Evolutionary conservation across 2,888 invertebrate species (phyloP).

Genomic region (Antheraea assamensis): DNA sequence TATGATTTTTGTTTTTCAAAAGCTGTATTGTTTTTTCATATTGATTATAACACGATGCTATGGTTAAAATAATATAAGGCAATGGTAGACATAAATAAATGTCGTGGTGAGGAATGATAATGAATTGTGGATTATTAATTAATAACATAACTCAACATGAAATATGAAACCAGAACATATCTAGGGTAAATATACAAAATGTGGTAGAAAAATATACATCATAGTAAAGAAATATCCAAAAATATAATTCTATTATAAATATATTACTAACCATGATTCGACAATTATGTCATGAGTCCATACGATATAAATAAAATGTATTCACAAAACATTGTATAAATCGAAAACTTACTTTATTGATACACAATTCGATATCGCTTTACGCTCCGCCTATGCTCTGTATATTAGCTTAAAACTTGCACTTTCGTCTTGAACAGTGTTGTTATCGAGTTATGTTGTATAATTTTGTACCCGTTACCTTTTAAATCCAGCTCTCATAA

Average conservation of each 20-base stretch:
- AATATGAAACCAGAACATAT: no score
- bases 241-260: not conserved
- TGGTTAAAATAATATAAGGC: no score
- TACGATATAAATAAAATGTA: not conserved
- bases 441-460: not conserved
- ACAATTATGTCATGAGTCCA: not conserved
- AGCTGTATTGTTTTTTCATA: no score
- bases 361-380: not conserved
- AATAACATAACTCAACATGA: no score
- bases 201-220: no score
- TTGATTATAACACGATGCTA: no score
- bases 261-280: no score
- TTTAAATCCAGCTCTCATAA: not conserved
- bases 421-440: slow-evolving; percentile 35
- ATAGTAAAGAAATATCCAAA: not conserved
- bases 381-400: slow-evolving; percentile 36
- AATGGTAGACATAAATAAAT: no score
- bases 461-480: not conserved
- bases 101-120: no score
- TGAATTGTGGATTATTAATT: no score
- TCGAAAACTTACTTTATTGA: not conserved
- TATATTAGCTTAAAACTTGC: slow-evolving; percentile 31
- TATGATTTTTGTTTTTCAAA: no score
- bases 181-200: no score
- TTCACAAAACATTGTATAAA: not conserved